Percentiles rank a stretch among this genome's conserved stretches.
Conservation (phyloP, 1,140 invertebrate genomes). For the Bemisia tabaci region DNA sequence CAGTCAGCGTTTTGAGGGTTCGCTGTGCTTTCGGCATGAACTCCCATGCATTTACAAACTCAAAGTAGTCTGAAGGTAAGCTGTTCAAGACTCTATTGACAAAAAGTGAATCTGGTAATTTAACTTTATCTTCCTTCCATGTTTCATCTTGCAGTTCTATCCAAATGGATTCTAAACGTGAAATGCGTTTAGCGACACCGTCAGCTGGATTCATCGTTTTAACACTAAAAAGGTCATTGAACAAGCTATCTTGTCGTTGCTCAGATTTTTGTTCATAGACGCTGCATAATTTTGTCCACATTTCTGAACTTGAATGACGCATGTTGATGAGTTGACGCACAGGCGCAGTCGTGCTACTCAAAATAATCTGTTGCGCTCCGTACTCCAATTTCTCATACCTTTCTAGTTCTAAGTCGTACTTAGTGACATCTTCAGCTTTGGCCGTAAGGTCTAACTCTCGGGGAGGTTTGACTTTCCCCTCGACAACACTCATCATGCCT, state of each 20-base stretch:
- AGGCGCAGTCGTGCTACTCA: slow-evolving; percentile 15
- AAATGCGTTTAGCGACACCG: slow-evolving; percentile 20
- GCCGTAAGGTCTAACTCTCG: not conserved
- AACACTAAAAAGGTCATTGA: slow-evolving; percentile 23
- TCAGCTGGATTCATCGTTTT: slow-evolving; percentile 19
- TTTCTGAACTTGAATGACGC: slow-evolving; percentile 4
- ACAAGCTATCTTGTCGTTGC: slow-evolving; percentile 21
- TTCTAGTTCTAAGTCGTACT: not conserved
- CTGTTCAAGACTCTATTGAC: slow-evolving; percentile 19
- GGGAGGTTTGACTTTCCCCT: slow-evolving; percentile 8
- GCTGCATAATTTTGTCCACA: slow-evolving; percentile 21
- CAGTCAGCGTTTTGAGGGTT: not conserved
- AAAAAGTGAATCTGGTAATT: slow-evolving; percentile 20
- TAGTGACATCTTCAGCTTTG: not conserved
- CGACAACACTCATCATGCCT: slow-evolving; percentile 6
- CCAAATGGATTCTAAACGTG: slow-evolving; percentile 20
- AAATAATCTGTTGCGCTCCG: slow-evolving; percentile 9
- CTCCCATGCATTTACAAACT: slow-evolving; percentile 24
- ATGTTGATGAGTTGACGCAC: slow-evolving; percentile 10
- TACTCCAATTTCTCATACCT: slow-evolving; percentile 5
- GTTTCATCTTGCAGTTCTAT: slow-evolving; percentile 24
- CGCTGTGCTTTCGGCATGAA: slow-evolving; percentile 11
- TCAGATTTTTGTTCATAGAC: slow-evolving; percentile 22
- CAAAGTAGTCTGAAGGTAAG: slow-evolving; percentile 19
- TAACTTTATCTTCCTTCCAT: slow-evolving; percentile 16